Evolutionary conservation across 2,797 vertebrate genomes (phyloP).

Genomic region (Alcedo atthis): DNA sequence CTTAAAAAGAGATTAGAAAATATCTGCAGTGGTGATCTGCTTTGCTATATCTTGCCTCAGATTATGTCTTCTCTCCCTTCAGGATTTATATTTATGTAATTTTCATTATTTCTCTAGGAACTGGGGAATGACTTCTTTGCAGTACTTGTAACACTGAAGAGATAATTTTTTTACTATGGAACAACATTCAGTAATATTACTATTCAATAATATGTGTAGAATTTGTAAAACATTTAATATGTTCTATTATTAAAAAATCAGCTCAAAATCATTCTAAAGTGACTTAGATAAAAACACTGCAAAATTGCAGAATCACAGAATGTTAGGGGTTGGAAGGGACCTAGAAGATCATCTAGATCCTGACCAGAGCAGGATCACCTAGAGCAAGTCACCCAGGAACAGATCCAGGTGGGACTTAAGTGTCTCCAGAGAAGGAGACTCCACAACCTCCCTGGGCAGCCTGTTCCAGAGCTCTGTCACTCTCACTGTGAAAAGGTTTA

Average conservation of each 20-base stretch:
- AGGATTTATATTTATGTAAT: not conserved
- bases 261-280: conserved; percentile 7
- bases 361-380: too few relatives aligned
- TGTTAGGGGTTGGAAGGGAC: too few relatives aligned
- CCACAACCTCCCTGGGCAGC: too few relatives aligned
- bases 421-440: too few relatives aligned
- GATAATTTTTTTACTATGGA: not conserved
- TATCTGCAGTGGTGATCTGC: not conserved
- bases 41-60: not conserved
- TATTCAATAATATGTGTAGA: conserved; percentile 2
- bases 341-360: too few relatives aligned
- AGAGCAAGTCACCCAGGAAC: too few relatives aligned
- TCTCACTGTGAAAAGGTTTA: too few relatives aligned
- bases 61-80: not conserved
- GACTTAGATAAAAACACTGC: not conserved
- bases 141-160: not conserved
- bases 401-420: too few relatives aligned
- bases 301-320: not conserved
- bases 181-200: conserved; percentile 19
- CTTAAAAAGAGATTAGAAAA: not conserved
- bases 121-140: not conserved
- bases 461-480: too few relatives aligned
- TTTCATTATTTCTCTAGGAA: not conserved
- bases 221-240: conserved; percentile 2
- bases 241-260: conserved; percentile 15